Evolutionary conservation across 2,888 invertebrate genomes (phyloP), one percentile per base, ranked within the genome.

Genomic region (Dimorphilus gyrociliatus): DNA sequence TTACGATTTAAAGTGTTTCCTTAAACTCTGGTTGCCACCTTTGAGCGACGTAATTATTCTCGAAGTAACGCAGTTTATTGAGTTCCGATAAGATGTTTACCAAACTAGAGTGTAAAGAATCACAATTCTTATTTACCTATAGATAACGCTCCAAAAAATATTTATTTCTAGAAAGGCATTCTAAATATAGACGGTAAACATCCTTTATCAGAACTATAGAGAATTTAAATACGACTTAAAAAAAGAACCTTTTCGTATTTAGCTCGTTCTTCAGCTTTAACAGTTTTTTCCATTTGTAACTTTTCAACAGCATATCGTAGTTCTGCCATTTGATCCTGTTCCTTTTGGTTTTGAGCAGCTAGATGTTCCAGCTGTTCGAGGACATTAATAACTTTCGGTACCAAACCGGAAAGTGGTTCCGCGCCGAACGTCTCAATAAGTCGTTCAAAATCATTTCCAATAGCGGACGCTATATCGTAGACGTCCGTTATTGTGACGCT

Each of bases 401-500:
- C 85, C 33, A 97, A 68, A 48, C 80, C 71, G 6, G 73, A 80
- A 23, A 94, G 79, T 29, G 82, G 76, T 51, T 90, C 88, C 43
- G 81, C 76, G 42, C 94, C 94, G 67, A 77, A 82, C 47, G 72
- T 47, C 63, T 86, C 86, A 53, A 92, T 90, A 46, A 94, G 75
- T 64, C 79, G 79, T 66, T 94, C 90, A 61, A 92, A 92, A 69
- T 94, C 92, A 63, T 88, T 86, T 40, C 92, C 92, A 59, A 94
- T 92, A 52, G 85, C 86, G 34, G 88, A 81, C 30, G 94, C 94
- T 53, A 92, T 74, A 64, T 92, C 94, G 62, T 94, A 97, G 33
- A 94, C 94, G 68, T 94, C 90, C 47, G 88, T 85, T 40, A 90
- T 56, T 14, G 54, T 44, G 29, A 59, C n/a, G n/a, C n/a, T n/a